Evolutionary conservation across 1,140 invertebrate species (phyloP).

Genomic region (Drosophila hydei): DNA sequence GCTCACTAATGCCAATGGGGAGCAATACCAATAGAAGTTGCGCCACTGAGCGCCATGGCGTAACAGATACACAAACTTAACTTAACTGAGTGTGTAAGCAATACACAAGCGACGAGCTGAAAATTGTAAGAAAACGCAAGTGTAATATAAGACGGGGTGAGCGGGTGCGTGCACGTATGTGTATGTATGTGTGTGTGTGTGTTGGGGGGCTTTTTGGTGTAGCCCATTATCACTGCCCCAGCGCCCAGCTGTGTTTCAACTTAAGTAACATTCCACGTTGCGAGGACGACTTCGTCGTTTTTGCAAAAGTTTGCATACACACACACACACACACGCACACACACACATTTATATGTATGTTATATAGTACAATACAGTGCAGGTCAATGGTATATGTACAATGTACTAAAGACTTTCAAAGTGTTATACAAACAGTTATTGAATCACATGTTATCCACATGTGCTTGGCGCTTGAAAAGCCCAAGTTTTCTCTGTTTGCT

Average conservation of each 20-base stretch:
- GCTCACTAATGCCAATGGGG: constrained; percentile 17
- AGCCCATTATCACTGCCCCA: constrained; percentile 64
- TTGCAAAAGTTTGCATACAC: constrained; percentile 38
- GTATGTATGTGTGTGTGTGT: background rate
- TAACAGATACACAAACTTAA: constrained; percentile 79
- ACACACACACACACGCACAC: constrained; percentile 11
- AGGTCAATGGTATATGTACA: constrained; percentile 40
- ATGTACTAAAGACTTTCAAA: constrained; percentile 14
- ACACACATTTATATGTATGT: background rate
- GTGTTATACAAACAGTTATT: background rate
- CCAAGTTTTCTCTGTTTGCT: too few relatives aligned
- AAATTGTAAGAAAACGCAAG: constrained; percentile 58
- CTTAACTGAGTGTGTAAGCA: constrained; percentile 80
- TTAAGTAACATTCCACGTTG: constrained; percentile 79
- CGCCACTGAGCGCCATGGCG: constrained; percentile 35
- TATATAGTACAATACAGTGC: constrained; percentile 29
- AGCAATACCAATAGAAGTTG: constrained; percentile 66
- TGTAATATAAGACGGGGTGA: constrained; percentile 43
- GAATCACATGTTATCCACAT: too few relatives aligned
- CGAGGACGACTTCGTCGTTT: constrained; percentile 37
- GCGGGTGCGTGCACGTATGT: background rate
- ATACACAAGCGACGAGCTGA: constrained; percentile 60
- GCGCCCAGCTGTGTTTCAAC: constrained; percentile 70
- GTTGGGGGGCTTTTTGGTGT: constrained; percentile 12
- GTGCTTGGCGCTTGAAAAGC: too few relatives aligned